Base-by-base conservation (phyloP, 2,888 invertebrate genomes). In the Drosophila diplacantha region DNA sequence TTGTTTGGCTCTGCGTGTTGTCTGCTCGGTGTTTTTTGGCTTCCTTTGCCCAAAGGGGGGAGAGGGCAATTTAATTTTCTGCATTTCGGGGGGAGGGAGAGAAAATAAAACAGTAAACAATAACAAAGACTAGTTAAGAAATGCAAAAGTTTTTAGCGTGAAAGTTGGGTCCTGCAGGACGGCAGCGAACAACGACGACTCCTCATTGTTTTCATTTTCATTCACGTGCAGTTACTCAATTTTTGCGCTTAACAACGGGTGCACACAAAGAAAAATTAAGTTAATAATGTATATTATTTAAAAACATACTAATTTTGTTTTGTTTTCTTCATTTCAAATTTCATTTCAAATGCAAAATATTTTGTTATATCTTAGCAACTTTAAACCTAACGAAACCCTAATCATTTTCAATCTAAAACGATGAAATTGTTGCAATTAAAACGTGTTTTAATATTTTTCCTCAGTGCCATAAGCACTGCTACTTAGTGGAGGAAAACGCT, bases 91-190 rank as follows among this genome's bases (percentile, higher is more conserved):
- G 14, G 29, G 14, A 44, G 18, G 71, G n/a, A 14, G 60, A 16
- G 52, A 56, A 24, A 35, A 50, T 51, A 51, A 51, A 34, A 65
- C 35, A 39, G 57, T 59, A 61, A 79, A 79, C 79, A 79, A 83
- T 73, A 81, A 83, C 79, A 83, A 82, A 80, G 82, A 82, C 83
- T 80, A 82, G 83, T 84, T 81, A 84, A 82, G 84, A 82, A 84
- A 81, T 84, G 80, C 74, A 71, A 84, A 81, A 84, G 81, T 84
- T 82, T 81, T 84, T 71, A 75, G 84, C 76, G 73, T 79, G 82
- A 79, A 83, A 83, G 73, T 79, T 83, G 60, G 67, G n/a, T 37
- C 34, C 39, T 41, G 49, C 32, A 46, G 44, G 29, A 14, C 16
- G 6, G 16, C 26, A 18, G 12, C 11, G 26, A 5, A n/a, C 26